Evolutionary conservation across 2,797 vertebrate species (phyloP).

Genomic region (Lutjanus argentimaculatus): DNA sequence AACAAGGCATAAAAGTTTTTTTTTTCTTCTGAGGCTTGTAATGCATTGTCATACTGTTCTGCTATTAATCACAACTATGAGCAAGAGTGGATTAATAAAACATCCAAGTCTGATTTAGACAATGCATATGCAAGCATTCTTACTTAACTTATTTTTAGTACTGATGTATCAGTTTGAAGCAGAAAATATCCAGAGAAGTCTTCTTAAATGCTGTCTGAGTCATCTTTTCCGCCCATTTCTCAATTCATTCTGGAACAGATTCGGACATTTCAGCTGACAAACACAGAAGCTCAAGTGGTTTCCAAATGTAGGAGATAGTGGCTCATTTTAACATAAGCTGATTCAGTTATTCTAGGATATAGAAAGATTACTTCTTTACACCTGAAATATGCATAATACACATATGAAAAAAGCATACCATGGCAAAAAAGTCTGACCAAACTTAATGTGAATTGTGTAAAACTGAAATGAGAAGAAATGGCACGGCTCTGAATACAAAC

Average conservation of each 20-base stretch:
- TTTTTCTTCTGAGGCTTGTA: background rate
- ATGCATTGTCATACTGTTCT: background rate
- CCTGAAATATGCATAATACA: background rate
- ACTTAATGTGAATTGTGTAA: background rate
- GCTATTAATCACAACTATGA: background rate
- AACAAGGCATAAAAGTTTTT: background rate
- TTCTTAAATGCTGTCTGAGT: background rate
- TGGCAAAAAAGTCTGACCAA: background rate
- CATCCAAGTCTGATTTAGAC: background rate
- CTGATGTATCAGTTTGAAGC: background rate
- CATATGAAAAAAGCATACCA: background rate
- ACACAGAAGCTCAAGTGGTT: background rate
- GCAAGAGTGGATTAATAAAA: constrained; percentile 3
- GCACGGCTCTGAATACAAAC: background rate
- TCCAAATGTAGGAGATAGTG: background rate
- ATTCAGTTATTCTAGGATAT: background rate
- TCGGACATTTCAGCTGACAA: background rate
- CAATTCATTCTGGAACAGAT: background rate
- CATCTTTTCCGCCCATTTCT: background rate
- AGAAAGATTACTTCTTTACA: background rate
- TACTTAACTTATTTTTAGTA: background rate
- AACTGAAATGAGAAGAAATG: background rate
- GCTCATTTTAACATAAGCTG: background rate
- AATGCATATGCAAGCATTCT: background rate
- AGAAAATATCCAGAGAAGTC: background rate